Evolutionary conservation across 1,140 invertebrate species (phyloP).

Genomic region (Trachymyrmex cornetzi): DNA sequence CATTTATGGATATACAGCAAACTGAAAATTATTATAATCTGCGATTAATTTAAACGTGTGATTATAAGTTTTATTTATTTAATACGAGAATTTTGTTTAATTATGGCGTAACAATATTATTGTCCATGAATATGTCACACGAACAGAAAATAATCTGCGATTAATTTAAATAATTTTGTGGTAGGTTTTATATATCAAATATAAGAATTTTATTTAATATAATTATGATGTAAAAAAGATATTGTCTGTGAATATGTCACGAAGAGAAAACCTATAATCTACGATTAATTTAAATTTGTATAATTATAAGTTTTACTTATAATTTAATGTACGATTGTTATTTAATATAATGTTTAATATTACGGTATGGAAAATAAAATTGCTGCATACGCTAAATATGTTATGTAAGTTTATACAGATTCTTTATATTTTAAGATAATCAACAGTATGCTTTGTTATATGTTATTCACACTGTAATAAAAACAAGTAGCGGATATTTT

Average conservation of each 20-base stretch:
- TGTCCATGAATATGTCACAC: neutral
- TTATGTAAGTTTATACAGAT: neutral
- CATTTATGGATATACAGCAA: neutral
- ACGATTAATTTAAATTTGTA: neutral
- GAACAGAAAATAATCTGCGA: neutral
- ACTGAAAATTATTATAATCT: neutral
- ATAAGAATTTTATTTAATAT: neutral
- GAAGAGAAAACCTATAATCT: neutral
- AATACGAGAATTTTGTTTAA: neutral
- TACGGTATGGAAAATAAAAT: neutral
- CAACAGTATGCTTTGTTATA: neutral
- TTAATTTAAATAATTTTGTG: neutral
- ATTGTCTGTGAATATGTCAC: neutral
- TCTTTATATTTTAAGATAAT: neutral
- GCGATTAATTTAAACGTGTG: neutral
- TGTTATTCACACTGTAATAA: neutral
- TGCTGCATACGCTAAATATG: neutral
- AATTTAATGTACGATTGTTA: neutral
- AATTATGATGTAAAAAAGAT: neutral
- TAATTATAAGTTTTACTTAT: neutral
- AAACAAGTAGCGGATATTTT: neutral
- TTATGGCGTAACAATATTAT: neutral
- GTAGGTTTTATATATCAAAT: neutral
- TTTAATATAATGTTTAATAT: neutral
- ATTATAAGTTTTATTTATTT: constrained; percentile 6